Evolutionary conservation across 1,140 invertebrate genomes (phyloP), one percentile per base, ranked within the genome.

Genomic region (Radopholus similis): DNA sequence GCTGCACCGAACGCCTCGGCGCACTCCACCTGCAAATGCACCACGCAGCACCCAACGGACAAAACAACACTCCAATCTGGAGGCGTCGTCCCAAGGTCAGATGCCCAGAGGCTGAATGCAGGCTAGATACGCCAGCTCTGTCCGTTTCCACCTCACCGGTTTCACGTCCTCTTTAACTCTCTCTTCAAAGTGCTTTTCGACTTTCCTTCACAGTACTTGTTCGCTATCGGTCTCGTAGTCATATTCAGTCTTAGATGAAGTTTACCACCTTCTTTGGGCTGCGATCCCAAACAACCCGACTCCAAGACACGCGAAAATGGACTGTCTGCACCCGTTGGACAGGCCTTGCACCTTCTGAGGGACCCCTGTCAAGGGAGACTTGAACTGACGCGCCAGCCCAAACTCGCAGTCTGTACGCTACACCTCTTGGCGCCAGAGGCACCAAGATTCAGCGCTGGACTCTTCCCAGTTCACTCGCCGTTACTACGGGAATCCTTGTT

Each of bases 151-250:
- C 86, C 86, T 87, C 84, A 87, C 85, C 87, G 86, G 87, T 89
- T 90, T 90, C 89, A 90, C 88, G 88, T 88, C 88, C 89, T 89
- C 83, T 90, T 90, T 76, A 89, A 90, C 89, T 90, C 89, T 90
- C 88, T 90, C 86, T 90, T 90, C 89, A 90, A 89, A 89, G 88
- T 90, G 86, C 88, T 90, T 90, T 90, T 88, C 89, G 90, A 88
- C 88, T 90, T 90, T 90, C 89, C 89, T 88, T 90, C 89, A 89
- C 89, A 88, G 89, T 90, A 90, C 89, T 91, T 90, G 89, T 90
- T 88, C 86, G 87, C 89, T 90, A 90, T 90, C 88, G 88, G 89
- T 89, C 88, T 90, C 88, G 85, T 86, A 87, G 85, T 84, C 71
- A 86, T 90, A 90, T 90, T 90, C 90, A 90, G 89, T 88, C 87